A percentile compares a stretch with the other conserved stretches of the same genome.
phyloP scores from a whole-genome alignment of 1,140 invertebrate genomes.

The Schmidtea mediterranea region DNA sequence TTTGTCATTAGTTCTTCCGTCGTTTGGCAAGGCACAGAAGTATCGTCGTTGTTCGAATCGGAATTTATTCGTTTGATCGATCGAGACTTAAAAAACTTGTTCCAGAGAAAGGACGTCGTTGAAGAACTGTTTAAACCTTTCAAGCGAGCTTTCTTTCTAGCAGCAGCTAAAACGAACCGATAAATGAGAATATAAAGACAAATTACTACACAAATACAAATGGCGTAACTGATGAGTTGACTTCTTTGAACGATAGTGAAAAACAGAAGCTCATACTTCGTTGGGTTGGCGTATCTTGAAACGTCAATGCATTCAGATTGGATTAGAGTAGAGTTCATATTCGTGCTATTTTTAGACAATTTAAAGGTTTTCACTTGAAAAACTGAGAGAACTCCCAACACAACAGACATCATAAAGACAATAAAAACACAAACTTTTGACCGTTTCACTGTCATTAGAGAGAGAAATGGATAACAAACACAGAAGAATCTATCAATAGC shows the following conservation, averaged over 20 bases:
- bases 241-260: no score
- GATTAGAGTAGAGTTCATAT: no score
- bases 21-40: no score
- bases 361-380: background rate
- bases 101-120: no score
- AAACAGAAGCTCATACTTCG: no score
- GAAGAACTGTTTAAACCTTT: background rate
- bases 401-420: background rate
- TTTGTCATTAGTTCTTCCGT: no score
- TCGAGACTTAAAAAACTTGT: no score
- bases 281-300: no score
- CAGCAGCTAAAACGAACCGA: background rate
- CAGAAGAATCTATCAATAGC: slow-evolving; percentile 15
- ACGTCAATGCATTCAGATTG: no score
- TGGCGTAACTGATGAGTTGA: background rate
- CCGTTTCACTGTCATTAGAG: slow-evolving; percentile 15
- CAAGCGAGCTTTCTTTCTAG: background rate
- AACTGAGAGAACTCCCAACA: background rate
- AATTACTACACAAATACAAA: background rate
- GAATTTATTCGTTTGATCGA: no score
- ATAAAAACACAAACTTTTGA: slow-evolving; percentile 13
- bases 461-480: slow-evolving; percentile 21
- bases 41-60: no score
- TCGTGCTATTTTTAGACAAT: no score
- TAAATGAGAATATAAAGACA: background rate